Evolutionary conservation across 2,888 invertebrate species (phyloP).

Genomic region (Bellardia pandia): DNA sequence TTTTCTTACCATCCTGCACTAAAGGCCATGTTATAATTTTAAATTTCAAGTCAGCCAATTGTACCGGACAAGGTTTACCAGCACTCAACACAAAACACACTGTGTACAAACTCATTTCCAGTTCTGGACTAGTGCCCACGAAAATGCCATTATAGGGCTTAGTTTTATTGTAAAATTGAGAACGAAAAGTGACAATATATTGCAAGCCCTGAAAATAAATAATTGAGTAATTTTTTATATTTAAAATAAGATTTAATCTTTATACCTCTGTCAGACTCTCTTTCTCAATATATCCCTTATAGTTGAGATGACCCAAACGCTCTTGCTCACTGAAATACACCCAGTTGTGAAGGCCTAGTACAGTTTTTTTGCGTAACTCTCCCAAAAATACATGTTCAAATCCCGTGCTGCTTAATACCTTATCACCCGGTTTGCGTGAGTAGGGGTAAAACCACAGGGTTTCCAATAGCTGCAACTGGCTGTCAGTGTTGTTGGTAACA

Average conservation of each 20-base stretch:
- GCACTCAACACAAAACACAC: slow-evolving; percentile 77
- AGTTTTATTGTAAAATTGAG: slow-evolving; percentile 75
- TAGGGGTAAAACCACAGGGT: slow-evolving; percentile 80
- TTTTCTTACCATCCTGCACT: slow-evolving; percentile 77
- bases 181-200: slow-evolving; percentile 73
- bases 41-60: slow-evolving; percentile 75
- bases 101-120: slow-evolving; percentile 79
- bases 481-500: slow-evolving; percentile 74
- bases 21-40: slow-evolving; percentile 76
- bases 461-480: slow-evolving; percentile 76
- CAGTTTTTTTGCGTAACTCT: slow-evolving; percentile 76
- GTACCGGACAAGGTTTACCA: slow-evolving; percentile 76
- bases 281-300: slow-evolving; percentile 77
- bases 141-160: slow-evolving; percentile 77
- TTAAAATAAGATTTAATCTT: neutral
- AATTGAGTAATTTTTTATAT: neutral
- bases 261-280: slow-evolving; percentile 77
- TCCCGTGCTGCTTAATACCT: slow-evolving; percentile 77
- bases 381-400: slow-evolving; percentile 80
- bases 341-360: slow-evolving; percentile 80
- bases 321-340: slow-evolving; percentile 80
- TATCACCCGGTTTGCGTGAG: slow-evolving; percentile 76
- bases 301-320: slow-evolving; percentile 77
- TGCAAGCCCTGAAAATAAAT: slow-evolving; percentile 71
- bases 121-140: slow-evolving; percentile 79